Percentiles rank a stretch among this genome's conserved stretches.
phyloP scores from a whole-genome alignment of 2,888 invertebrate genomes.

The Pteria penguin region DNA sequence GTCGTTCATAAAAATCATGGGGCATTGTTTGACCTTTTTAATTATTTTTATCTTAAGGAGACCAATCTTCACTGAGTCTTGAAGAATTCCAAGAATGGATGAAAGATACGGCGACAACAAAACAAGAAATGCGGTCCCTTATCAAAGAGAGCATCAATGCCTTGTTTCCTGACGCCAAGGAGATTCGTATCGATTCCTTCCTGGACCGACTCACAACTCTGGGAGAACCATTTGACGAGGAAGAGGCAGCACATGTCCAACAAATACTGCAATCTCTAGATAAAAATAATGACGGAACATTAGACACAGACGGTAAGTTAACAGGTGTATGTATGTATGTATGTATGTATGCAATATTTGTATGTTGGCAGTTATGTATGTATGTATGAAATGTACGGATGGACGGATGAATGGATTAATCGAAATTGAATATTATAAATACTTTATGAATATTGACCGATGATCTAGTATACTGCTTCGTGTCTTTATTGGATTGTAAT shows the following conservation, averaged over 20 bases:
- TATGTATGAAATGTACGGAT: too few relatives aligned
- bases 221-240: constrained; percentile 11
- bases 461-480: too few relatives aligned
- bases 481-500: too few relatives aligned
- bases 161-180: neutral
- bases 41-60: too few relatives aligned
- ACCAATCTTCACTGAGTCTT: constrained; percentile 1
- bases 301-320: neutral
- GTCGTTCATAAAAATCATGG: too few relatives aligned
- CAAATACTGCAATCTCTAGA: constrained; percentile 2
- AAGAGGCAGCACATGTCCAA: neutral
- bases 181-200: neutral
- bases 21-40: too few relatives aligned
- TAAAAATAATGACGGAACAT: constrained; percentile 8
- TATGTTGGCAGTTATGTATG: too few relatives aligned
- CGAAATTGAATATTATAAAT: too few relatives aligned
- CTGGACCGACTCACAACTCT: neutral
- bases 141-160: constrained; percentile 2
- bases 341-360: too few relatives aligned
- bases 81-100: constrained; percentile 26
- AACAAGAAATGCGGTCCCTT: constrained; percentile 1
- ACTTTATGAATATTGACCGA: too few relatives aligned
- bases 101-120: neutral
- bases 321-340: neutral
- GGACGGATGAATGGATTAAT: too few relatives aligned